Conservation (phyloP, 2,113 vertebrate genomes). For the Notarius lentiginosus region DNA sequence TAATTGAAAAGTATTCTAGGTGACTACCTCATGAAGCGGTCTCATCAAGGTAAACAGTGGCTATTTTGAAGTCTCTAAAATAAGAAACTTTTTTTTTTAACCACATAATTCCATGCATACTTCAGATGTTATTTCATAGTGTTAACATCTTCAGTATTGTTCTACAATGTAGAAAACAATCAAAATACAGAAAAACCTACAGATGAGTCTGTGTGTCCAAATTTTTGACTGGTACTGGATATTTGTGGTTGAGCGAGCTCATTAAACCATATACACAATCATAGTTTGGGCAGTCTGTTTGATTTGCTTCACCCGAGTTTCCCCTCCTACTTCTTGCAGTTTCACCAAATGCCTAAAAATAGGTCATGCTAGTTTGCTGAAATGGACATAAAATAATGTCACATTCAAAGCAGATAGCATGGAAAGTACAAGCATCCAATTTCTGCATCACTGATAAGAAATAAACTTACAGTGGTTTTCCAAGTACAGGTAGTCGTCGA, state of each 20-base stretch:
- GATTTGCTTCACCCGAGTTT: conserved; percentile 49
- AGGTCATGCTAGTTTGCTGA: conserved; percentile 54
- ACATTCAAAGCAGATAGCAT: conserved; percentile 70
- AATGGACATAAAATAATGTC: conserved; percentile 67
- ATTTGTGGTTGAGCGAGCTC: not conserved
- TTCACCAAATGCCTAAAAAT: conserved; percentile 69
- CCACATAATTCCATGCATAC: too few relatives aligned
- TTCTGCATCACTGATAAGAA: conserved; percentile 71
- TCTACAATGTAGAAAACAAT: too few relatives aligned
- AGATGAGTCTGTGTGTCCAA: too few relatives aligned
- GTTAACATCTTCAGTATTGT: too few relatives aligned
- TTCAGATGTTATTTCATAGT: too few relatives aligned
- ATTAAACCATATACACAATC: not conserved
- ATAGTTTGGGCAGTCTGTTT: not conserved
- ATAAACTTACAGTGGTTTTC: conserved; percentile 63
- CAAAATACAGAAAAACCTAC: too few relatives aligned
- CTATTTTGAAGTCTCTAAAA: too few relatives aligned
- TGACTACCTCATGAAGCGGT: too few relatives aligned
- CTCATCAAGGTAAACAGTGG: too few relatives aligned
- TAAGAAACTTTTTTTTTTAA: too few relatives aligned
- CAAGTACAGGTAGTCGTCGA: too few relatives aligned
- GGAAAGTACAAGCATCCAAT: conserved; percentile 69
- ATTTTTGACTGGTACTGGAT: not conserved
- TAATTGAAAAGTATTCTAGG: too few relatives aligned
- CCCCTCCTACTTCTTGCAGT: conserved; percentile 63